These are phyloP conservation scores for Agonopterix subpropinquella DNA, from an alignment of 2,888 invertebrate genomes.

Conservation along the genomic window DNA sequence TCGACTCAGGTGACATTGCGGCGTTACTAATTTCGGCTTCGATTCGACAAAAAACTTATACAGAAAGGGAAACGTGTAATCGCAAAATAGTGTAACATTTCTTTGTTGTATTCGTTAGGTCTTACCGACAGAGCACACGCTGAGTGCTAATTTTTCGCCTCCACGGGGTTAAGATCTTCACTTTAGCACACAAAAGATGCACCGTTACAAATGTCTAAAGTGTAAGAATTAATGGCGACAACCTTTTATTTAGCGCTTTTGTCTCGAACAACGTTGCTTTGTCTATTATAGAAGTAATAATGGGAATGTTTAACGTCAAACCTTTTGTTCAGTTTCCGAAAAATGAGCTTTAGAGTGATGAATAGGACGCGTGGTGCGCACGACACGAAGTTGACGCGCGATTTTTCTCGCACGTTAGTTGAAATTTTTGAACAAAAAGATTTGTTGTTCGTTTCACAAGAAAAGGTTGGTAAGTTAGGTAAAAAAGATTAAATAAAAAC, in stretches of 20 bases:
- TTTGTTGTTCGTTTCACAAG: slow-evolving; percentile 5
- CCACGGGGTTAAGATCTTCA: slow-evolving; percentile 45
- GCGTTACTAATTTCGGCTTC: slow-evolving; percentile 63
- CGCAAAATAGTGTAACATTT: slow-evolving; percentile 38
- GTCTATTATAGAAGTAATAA: slow-evolving; percentile 67
- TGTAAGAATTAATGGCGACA: slow-evolving; percentile 68
- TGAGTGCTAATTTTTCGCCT: slow-evolving; percentile 60
- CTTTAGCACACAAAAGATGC: slow-evolving; percentile 46
- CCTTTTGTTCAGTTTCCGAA: slow-evolving; percentile 60
- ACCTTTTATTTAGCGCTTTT: slow-evolving; percentile 63
- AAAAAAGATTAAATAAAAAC: too few species aligned
- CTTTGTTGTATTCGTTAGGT: slow-evolving; percentile 31
- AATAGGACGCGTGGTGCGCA: slow-evolving; percentile 64
- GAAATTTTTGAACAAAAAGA: slow-evolving; percentile 37
- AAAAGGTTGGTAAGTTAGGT: too few species aligned
- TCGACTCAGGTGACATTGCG: slow-evolving; percentile 64
- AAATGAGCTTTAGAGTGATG: slow-evolving; percentile 45
- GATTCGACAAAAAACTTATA: slow-evolving; percentile 40
- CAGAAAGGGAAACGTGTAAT: slow-evolving; percentile 49
- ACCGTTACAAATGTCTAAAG: slow-evolving; percentile 69
- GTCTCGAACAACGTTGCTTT: slow-evolving; percentile 65
- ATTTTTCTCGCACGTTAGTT: slow-evolving; percentile 61
- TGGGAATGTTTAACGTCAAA: slow-evolving; percentile 70
- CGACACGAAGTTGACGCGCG: slow-evolving; percentile 51
- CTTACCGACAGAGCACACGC: slow-evolving; percentile 44